A percentile compares a stretch with the other conserved stretches of the same genome.
Conservation (phyloP, 2,113 vertebrate species). For the Mormyrus iriodes region DNA sequence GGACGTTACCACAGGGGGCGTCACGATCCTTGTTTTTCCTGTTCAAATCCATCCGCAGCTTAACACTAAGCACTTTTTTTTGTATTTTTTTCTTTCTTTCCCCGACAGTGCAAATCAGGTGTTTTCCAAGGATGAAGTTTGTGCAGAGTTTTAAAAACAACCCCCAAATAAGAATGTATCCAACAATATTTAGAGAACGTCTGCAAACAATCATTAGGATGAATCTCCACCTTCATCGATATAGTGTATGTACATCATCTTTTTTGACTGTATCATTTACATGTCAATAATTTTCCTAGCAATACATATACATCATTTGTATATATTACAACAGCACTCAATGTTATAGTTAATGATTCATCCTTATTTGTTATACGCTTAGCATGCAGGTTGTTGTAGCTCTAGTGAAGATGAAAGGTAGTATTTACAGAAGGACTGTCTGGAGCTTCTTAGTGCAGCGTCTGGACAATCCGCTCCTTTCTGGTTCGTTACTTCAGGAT, state of each 20-base stretch:
- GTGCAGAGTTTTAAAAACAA: constrained; percentile 50
- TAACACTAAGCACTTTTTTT: constrained; percentile 39
- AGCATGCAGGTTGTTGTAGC: constrained; percentile 99
- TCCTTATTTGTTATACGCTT: constrained; percentile 63
- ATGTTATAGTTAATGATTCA: constrained; percentile 39
- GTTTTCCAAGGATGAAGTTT: constrained; percentile 43
- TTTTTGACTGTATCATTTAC: constrained; percentile 37
- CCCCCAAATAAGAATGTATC: constrained; percentile 40
- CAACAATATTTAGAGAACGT: constrained; percentile 40
- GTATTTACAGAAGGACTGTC: constrained; percentile 96
- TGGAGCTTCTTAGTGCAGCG: constrained; percentile 81
- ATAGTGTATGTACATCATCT: constrained; percentile 33
- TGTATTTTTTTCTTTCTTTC: constrained; percentile 19
- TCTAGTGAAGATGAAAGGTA: constrained; percentile 87
- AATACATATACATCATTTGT: constrained; percentile 53
- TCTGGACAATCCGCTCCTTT: constrained; percentile 78
- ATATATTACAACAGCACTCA: constrained; percentile 55
- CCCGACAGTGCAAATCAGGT: constrained; percentile 48
- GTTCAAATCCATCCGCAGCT: constrained; percentile 45
- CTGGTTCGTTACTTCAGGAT: constrained; percentile 89
- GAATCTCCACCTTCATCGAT: constrained; percentile 43
- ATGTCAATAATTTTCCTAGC: constrained; percentile 41
- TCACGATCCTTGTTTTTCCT: constrained; percentile 35
- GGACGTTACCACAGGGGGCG: constrained; percentile 39
- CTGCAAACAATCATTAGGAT: constrained; percentile 49